Percentiles rank a stretch among this genome's conserved stretches.
These are phyloP conservation scores for Drosophila ustulata DNA, from an alignment of 2,888 invertebrate species.

Conservation along the genomic window DNA sequence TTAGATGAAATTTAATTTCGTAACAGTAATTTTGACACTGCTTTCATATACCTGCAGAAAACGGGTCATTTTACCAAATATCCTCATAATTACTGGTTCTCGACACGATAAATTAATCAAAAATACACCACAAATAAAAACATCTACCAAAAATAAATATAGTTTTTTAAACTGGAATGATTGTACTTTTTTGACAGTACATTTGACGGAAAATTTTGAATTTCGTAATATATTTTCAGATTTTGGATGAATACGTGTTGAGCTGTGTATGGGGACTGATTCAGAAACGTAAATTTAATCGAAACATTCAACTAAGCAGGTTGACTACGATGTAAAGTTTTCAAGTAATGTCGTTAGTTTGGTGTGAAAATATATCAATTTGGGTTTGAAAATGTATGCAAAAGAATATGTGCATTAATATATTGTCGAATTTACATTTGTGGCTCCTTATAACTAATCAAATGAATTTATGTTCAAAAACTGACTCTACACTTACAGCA, in stretches of 20 bases:
- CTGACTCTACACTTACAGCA: slow-evolving; percentile 52
- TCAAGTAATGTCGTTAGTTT: background rate
- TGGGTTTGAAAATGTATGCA: background rate
- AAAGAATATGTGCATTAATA: slow-evolving; percentile 3
- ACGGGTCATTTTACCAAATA: slow-evolving; percentile 63
- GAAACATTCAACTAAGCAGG: background rate
- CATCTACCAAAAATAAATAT: slow-evolving; percentile 39
- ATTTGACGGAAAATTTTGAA: slow-evolving; percentile 50
- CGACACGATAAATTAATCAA: background rate
- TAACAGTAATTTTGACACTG: too few species aligned
- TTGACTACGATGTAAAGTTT: background rate
- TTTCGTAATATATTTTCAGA: slow-evolving; percentile 19
- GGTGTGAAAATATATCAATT: background rate
- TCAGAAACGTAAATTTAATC: background rate
- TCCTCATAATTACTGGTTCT: slow-evolving; percentile 50
- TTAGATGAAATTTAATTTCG: background rate
- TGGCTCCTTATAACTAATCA: slow-evolving; percentile 32
- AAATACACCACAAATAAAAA: slow-evolving; percentile 3
- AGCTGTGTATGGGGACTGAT: slow-evolving; percentile 36
- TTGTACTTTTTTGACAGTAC: slow-evolving; percentile 17
- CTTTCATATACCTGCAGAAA: slow-evolving; percentile 61
- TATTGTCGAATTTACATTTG: slow-evolving; percentile 27
- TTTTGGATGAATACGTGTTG: slow-evolving; percentile 31
- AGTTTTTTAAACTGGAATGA: background rate
- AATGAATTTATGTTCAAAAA: slow-evolving; percentile 54